These are phyloP conservation scores for Achatina immaculata DNA, from an alignment of 1,140 invertebrate species.

Conservation along the genomic window DNA sequence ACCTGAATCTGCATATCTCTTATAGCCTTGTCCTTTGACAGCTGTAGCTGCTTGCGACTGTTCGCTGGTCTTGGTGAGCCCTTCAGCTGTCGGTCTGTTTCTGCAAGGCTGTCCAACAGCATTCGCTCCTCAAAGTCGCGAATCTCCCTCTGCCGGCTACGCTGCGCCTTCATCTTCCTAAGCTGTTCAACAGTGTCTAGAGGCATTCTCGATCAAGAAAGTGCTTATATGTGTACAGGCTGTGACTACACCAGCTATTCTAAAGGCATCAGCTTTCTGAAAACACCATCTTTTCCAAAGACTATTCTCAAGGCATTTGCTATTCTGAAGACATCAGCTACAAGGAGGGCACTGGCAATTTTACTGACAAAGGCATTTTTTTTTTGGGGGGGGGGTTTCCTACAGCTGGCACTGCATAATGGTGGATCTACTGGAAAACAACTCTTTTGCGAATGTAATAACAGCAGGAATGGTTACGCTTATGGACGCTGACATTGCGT, in stretches of 20 bases:
- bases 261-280: too few species aligned
- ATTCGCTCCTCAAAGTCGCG: conserved; percentile 56
- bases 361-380: too few species aligned
- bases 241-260: too few species aligned
- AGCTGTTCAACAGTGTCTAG: conserved; percentile 40
- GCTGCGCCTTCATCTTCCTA: conserved; percentile 45
- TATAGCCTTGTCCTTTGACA: conserved; percentile 52
- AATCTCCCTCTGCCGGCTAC: conserved; percentile 49
- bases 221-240: too few species aligned
- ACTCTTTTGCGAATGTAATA: conserved; percentile 27
- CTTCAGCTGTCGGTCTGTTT: conserved; percentile 42
- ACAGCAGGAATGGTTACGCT: too few species aligned
- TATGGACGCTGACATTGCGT: too few species aligned
- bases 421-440: not conserved
- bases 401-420: too few species aligned
- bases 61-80: conserved; percentile 18
- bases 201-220: conserved; percentile 31
- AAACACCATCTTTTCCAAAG: too few species aligned
- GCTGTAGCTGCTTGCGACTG: conserved; percentile 42
- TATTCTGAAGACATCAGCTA: too few species aligned
- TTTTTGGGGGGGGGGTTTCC: too few species aligned
- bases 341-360: too few species aligned
- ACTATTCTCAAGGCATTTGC: too few species aligned
- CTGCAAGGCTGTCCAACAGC: conserved; percentile 51
- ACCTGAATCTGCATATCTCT: conserved; percentile 54